Evolutionary conservation across 1,140 invertebrate species (phyloP).

Genomic region (Nautilus pompilius): DNA sequence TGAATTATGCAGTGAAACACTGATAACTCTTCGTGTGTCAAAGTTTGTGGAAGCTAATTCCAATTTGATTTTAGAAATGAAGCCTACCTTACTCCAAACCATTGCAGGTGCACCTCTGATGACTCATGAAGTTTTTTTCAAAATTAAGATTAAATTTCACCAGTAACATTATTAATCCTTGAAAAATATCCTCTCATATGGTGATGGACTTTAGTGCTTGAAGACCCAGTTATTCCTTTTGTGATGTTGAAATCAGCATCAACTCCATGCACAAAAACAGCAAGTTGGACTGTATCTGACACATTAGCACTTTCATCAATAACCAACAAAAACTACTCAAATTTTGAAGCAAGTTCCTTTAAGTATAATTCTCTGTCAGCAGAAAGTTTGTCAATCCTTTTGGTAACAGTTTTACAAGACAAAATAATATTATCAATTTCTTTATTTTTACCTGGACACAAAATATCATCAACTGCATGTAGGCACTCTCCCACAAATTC

Average conservation of each 20-base stretch:
- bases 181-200: not conserved
- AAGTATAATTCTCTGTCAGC: no score
- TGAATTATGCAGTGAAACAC: not conserved
- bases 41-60: not conserved
- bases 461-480: not conserved
- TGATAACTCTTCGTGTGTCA: not conserved
- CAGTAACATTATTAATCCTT: not conserved
- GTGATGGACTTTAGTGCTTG: no score
- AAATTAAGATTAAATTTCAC: not conserved
- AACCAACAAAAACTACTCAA: not conserved
- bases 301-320: not conserved
- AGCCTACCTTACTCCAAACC: not conserved
- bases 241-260: not conserved
- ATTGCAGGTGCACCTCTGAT: not conserved
- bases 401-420: not conserved
- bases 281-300: not conserved
- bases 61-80: not conserved
- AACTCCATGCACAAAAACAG: not conserved
- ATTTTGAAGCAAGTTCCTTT: no score
- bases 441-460: not conserved
- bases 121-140: not conserved
- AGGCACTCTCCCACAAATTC: not conserved
- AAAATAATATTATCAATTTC: not conserved
- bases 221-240: not conserved
- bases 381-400: not conserved